Evolutionary conservation across 2,888 invertebrate species (phyloP), one percentile per base, ranked within the genome.

Genomic region (Macrophya alboannulata): DNA sequence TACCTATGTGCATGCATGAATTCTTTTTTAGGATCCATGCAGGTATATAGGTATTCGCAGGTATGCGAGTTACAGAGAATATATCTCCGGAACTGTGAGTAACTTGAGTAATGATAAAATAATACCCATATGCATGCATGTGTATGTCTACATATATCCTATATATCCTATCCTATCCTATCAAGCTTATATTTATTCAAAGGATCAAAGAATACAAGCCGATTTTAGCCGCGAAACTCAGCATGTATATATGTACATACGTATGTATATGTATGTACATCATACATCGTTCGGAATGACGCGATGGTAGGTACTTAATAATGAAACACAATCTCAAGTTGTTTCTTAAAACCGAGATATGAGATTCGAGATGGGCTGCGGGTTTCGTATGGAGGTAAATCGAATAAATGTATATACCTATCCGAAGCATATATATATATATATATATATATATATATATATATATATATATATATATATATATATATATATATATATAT

Each of bases 171-270:
- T 8, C 72, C 4, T 76, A 51, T 17, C 10, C 31, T 31, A 21
- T 4, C 8, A 9, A 4, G 25, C 37, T 51, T 21, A 8, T 55
- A 77, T 77, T 77, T 62, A 62, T 43, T 62, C 25, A 40, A 40
- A 43, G 59, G 81, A 81, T 81, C 81, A 81, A 81, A 81, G 81
- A 40, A 51, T 81, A 81, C 81, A 81, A 81, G 81, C 81, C 81
- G 81, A 81, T 81, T 43, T 81, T 0, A 43, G 17, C 81, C 15
- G 81, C 37, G 31, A 21, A 81, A 21, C 43, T 6, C 45, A 74
- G 45, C 74, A 25, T 25, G 74, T 74, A 48, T 48, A 4, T 48
- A 48, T 48, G 9, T 15, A 48, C 4, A 1, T 48, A 48, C 4
- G 48, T 48, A 48, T 48, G 48, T 48, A 48, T 74, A 48, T 48